These are phyloP conservation scores for Helicolenus hilgendorfi DNA, from an alignment of 2,797 vertebrate species.

Conservation along the genomic window DNA sequence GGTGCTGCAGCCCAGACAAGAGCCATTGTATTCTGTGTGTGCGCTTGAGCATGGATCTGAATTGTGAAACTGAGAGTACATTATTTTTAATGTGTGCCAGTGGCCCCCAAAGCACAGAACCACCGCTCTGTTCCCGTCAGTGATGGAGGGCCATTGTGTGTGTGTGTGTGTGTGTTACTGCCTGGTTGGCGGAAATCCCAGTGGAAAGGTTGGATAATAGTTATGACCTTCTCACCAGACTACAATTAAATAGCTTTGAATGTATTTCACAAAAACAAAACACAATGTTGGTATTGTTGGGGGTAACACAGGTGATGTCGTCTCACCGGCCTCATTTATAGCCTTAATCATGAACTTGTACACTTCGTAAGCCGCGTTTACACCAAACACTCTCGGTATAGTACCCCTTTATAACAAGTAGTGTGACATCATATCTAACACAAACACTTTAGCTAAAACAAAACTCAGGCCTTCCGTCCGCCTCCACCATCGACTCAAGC, in stretches of 20 bases:
- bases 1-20: constrained; percentile 5
- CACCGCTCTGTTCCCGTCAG: neutral
- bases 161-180: neutral
- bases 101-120: constrained; percentile 16
- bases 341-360: neutral
- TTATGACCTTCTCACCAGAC: neutral
- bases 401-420: neutral
- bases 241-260: constrained; percentile 5
- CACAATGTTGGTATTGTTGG: neutral
- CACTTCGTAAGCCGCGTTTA: neutral
- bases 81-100: constrained; percentile 46
- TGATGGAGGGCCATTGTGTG: neutral
- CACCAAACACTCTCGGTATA: fast-evolving
- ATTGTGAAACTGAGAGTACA: constrained; percentile 34
- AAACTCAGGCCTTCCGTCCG: neutral
- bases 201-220: constrained; percentile 18
- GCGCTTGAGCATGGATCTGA: constrained; percentile 5
- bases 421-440: neutral
- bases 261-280: constrained; percentile 2
- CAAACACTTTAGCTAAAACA: neutral
- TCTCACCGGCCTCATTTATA: neutral
- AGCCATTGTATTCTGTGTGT: neutral
- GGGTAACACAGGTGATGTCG: neutral
- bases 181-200: neutral
- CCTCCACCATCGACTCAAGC: neutral